Conservation (phyloP, 1,140 invertebrate species). For the Limonius californicus region DNA sequence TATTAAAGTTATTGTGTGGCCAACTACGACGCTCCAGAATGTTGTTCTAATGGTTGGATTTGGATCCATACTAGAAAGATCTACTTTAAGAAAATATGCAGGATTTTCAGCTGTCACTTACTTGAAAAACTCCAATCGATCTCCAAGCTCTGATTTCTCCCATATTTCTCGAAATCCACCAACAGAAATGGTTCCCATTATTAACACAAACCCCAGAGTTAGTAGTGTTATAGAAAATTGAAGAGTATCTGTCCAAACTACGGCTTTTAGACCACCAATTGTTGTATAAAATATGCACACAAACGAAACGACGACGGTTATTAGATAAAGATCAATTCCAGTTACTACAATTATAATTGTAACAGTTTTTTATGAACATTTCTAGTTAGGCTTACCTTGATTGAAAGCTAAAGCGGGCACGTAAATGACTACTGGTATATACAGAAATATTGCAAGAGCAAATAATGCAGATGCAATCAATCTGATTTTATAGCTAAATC, state of each 20-base stretch:
- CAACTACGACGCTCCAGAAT: slow-evolving; percentile 56
- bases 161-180: slow-evolving; percentile 58
- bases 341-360: slow-evolving; percentile 54
- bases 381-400: slow-evolving; percentile 34
- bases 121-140: too few species aligned
- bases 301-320: slow-evolving; percentile 55
- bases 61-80: slow-evolving; percentile 48
- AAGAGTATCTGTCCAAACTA: slow-evolving; percentile 69
- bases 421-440: slow-evolving; percentile 58
- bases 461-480: slow-evolving; percentile 57
- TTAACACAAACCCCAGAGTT: slow-evolving; percentile 48
- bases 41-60: slow-evolving; percentile 54
- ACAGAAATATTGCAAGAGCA: slow-evolving; percentile 48
- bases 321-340: slow-evolving; percentile 50
- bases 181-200: slow-evolving; percentile 59
- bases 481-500: slow-evolving; percentile 50
- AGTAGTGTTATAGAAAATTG: slow-evolving; percentile 66
- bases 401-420: slow-evolving; percentile 59
- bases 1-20: slow-evolving; percentile 53
- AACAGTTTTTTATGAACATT: neutral
- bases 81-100: too few species aligned
- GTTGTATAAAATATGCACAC: slow-evolving; percentile 78
- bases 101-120: too few species aligned
- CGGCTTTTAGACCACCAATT: slow-evolving; percentile 71
- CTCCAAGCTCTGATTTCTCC: slow-evolving; percentile 31